Evolutionary conservation across 2,888 invertebrate genomes (phyloP).

Genomic region (Mayetiola destructor): DNA sequence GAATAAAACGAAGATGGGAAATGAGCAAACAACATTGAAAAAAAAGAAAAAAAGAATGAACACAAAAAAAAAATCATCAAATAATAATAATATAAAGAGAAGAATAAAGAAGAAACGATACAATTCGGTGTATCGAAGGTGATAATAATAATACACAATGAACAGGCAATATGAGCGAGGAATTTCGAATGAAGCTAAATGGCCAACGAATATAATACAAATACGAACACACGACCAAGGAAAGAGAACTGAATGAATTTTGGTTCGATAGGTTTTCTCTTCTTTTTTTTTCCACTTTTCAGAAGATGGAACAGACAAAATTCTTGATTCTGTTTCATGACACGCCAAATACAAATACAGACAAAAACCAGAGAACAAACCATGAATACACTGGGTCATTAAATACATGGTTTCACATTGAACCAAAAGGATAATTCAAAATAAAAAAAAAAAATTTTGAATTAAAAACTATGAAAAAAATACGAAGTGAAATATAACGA

Average conservation of each 20-base stretch:
- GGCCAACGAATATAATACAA: conserved; percentile 4
- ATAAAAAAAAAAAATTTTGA: conserved; percentile 1
- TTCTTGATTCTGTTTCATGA: background rate
- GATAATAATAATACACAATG: conserved; percentile 10
- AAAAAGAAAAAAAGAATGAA: no score
- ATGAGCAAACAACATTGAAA: no score
- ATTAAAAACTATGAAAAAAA: background rate
- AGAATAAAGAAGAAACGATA: background rate
- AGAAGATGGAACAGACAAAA: background rate
- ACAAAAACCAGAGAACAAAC: no score
- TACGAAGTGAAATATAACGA: background rate
- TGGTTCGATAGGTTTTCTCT: background rate
- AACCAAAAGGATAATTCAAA: conserved; percentile 3
- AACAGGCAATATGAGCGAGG: conserved; percentile 2
- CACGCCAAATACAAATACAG: conserved; percentile 6
- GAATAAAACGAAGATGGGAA: background rate
- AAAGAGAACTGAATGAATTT: conserved; percentile 5
- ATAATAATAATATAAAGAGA: no score
- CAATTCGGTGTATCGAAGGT: conserved; percentile 13
- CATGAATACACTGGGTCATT: conserved; percentile 4
- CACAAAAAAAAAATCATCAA: no score
- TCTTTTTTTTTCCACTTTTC: background rate
- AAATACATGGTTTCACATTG: conserved; percentile 11
- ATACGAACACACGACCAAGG: background rate
- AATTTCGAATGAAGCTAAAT: conserved; percentile 5